Base-by-base conservation (phyloP, 2,113 vertebrate species). In the Scartelaos histophorus region DNA sequence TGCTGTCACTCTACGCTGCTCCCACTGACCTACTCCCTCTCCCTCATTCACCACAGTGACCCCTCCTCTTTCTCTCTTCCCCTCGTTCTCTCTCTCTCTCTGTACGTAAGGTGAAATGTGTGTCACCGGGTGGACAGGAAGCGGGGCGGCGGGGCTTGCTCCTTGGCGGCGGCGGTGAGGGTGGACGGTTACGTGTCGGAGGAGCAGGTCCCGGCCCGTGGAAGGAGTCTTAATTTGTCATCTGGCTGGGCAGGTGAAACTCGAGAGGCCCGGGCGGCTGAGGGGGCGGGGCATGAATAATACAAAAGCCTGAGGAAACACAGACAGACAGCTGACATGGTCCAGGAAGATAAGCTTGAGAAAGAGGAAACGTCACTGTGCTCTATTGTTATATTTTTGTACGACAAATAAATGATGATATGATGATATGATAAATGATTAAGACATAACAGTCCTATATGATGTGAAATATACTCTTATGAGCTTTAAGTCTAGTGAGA, bases 171-270 rank as follows among this genome's bases (percentile, higher is more conserved):
- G 53, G 67, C 60, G 74, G 49, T 0, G 66, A 60, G 11, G 21
- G 75, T 25, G 56, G 67, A 62, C 73, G 70, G 54, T 35, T 71
- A 75, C 29, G 69, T 82, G 82, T 75, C 70, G 78, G 85, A 75
- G 82, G 85, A 88, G 68, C 89, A 80, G 82, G 84, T 58, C 69
- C 38, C 79, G 15, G 54, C 66, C 79, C 22, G 69, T 87, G 84
- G 83, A 90, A 91, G 88, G 88, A 88, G 87, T 84, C 90, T 92
- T 88, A 88, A 89, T 90, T 90, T 90, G 89, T 92, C 88, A 90
- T 87, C 80, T 78, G 79, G 89, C 87, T 89, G 84, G 71, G 86
- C 85, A 89, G 88, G 87, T 89, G 89, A 90, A 92, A 90, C 83
- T 67, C 4, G 78, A 91, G 87, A 78, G 70, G 74, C 45, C 70